phyloP scores from a whole-genome alignment of 2,113 vertebrate genomes.

The Cynoglossus semilaevis region DNA sequence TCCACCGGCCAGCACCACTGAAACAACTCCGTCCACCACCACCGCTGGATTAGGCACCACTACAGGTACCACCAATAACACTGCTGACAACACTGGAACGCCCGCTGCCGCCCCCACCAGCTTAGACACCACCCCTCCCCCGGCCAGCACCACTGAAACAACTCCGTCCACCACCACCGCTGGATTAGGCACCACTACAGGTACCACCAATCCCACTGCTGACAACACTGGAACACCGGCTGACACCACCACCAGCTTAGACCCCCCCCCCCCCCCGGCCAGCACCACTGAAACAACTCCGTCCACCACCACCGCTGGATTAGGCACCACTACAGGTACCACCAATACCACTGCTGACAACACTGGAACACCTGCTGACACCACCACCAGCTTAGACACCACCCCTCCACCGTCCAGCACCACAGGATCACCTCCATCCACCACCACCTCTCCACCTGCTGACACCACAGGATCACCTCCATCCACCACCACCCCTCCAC shows the following conservation, averaged over 20 bases:
- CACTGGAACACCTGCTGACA: neutral
- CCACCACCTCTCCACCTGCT: too few species aligned
- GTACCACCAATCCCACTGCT: neutral
- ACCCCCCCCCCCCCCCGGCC: neutral
- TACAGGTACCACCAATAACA: neutral
- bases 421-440: neutral
- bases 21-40: neutral
- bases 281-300: neutral
- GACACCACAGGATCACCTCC: neutral
- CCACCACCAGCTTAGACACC: neutral
- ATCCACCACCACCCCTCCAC: neutral
- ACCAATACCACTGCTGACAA: neutral
- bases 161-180: fast-evolving
- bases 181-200: too few species aligned
- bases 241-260: neutral
- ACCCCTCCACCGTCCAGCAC: neutral
- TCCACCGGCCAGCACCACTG: neutral
- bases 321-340: too few species aligned
- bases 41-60: too few species aligned
- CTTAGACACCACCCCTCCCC: neutral
- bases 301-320: fast-evolving
- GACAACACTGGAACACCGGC: neutral
- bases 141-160: fast-evolving
- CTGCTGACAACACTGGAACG: neutral
- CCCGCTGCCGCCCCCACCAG: too few species aligned